These are phyloP conservation scores for Pseudoips prasinana DNA, from an alignment of 2,888 invertebrate species.

Conservation along the genomic window DNA sequence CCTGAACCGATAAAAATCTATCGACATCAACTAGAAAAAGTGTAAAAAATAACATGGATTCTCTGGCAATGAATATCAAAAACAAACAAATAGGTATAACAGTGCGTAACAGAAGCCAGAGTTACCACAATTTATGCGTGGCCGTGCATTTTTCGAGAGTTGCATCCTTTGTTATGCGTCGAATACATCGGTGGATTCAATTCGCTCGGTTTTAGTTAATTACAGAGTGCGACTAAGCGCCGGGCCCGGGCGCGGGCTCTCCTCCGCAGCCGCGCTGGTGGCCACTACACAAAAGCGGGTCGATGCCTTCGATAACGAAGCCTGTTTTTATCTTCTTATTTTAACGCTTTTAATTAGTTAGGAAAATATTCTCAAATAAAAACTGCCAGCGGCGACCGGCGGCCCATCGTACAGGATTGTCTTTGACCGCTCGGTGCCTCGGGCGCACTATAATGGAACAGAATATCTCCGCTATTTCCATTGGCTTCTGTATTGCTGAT, in stretches of 20 bases:
- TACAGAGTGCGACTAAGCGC: constrained; percentile 66
- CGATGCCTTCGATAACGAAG: constrained; percentile 80
- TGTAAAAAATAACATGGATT: no score
- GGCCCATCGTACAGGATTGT: constrained; percentile 62
- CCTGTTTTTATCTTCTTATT: constrained; percentile 78
- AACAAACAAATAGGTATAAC: constrained; percentile 24
- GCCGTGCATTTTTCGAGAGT: constrained; percentile 55
- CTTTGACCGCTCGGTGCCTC: constrained; percentile 62
- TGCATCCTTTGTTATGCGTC: constrained; percentile 56
- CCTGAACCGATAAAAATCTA: no score
- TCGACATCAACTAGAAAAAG: no score
- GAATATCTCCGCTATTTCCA: constrained; percentile 60
- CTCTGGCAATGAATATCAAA: constrained; percentile 1
- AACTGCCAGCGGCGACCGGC: constrained; percentile 62
- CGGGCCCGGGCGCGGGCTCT: constrained; percentile 44
- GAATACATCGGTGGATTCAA: constrained; percentile 39
- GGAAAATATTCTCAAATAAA: constrained; percentile 81
- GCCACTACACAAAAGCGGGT: constrained; percentile 76
- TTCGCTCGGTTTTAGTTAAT: constrained; percentile 73
- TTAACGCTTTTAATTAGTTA: constrained; percentile 81
- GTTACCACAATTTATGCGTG: constrained; percentile 43
- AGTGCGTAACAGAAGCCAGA: constrained; percentile 31
- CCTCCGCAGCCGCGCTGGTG: constrained; percentile 54
- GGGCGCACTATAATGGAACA: constrained; percentile 61
- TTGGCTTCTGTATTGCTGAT: constrained; percentile 70